Percentiles rank a stretch among this genome's conserved stretches.
Conservation (phyloP, 2,113 vertebrate species). For the Ceyx cyanopectus region DNA sequence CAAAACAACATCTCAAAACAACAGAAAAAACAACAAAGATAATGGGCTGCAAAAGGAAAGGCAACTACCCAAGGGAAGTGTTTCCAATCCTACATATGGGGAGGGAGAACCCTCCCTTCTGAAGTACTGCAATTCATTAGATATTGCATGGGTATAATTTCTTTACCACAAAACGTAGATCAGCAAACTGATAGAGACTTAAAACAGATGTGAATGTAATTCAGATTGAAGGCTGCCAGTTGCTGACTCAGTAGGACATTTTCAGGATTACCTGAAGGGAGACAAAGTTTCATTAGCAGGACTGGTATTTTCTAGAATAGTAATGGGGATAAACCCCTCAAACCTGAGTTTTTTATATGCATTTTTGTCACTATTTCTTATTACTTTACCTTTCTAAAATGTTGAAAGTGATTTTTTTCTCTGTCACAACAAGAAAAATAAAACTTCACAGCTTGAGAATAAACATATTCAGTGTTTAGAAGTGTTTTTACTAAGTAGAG, state of each 20-base stretch:
- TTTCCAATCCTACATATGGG: neutral
- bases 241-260: neutral
- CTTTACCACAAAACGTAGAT: constrained; percentile 49
- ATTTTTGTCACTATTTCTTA: neutral
- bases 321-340: neutral
- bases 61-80: neutral
- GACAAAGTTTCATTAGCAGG: neutral
- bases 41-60: neutral
- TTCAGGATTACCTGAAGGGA: constrained; percentile 1
- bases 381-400: neutral
- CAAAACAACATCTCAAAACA: neutral
- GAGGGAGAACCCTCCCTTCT: neutral
- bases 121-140: constrained; percentile 23
- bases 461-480: neutral
- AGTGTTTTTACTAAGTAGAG: neutral
- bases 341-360: neutral
- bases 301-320: neutral
- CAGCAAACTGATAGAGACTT: constrained; percentile 31
- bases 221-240: neutral
- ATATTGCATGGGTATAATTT: neutral
- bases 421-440: neutral
- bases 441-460: neutral
- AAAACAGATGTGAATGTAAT: constrained; percentile 10
- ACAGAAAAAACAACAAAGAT: neutral
- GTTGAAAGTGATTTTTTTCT: neutral